Evolutionary conservation across 2,888 invertebrate species (phyloP), one percentile per base, ranked within the genome.

Genomic region (Drepana falcataria): DNA sequence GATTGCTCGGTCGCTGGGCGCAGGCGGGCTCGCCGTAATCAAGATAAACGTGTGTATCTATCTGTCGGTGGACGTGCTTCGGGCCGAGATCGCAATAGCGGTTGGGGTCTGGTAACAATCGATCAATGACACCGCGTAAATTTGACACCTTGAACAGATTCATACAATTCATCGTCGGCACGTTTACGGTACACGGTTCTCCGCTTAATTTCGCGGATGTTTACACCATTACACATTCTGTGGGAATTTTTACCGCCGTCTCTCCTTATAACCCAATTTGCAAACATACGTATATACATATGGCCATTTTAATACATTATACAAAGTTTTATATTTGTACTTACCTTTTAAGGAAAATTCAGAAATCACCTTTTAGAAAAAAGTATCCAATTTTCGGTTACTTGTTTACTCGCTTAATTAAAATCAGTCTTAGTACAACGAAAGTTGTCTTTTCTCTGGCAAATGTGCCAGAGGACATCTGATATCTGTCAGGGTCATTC

Each of bases 61-160:
- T 67, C 61, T 62, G 59, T 61, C 62, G 57, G 57, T 54, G 51
- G 51, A 57, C 53, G 49, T 59, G 52, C 53, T 52, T 48, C 61
- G 60, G 59, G 59, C 63, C 58, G 54, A 60, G 51, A 60, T 58
- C 56, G 61, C 63, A 68, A 69, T 67, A 64, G 63, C 62, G 59
- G 64, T 66, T 61, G 58, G 63, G 63, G 53, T 64, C 62, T 54
- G 59, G 59, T 61, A 58, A 73, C 76, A 74, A 83, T 84, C 82
- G 75, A 85, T 85, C 85, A 85, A 68, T 77, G 79, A 73, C 81
- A 76, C 65, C 55, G 63, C 66, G 67, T 67, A 74, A 71, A 76
- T 77, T 74, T 77, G 77, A 82, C 81, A 77, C 74, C 68, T 64
- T 63, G 59, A 63, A 65, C 56, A 54, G 55, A 33, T 47, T 62